Base-by-base conservation (phyloP, 2,797 vertebrate species). In the Oreonectes daqikongensis region DNA sequence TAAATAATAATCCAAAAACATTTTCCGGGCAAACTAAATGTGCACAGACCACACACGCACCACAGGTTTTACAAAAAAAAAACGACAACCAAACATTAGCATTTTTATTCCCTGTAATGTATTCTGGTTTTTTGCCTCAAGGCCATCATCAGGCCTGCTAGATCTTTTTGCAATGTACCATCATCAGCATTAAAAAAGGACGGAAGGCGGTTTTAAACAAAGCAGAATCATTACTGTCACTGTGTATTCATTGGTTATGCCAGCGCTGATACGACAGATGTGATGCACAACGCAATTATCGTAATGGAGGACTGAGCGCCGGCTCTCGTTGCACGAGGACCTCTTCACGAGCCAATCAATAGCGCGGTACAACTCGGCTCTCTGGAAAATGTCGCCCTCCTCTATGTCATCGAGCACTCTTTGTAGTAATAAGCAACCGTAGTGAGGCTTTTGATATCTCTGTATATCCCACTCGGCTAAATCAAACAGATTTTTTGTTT, bases 321-420 rank as follows among this genome's bases (percentile, higher is more conserved):
- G 87, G 83, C 89, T 87, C 91, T 90, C 88, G 85, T 90, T 88
- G 88, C 90, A 89, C 88, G 90, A 92, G 90, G 88, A 91, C 90
- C 92, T 90, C 91, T 92, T 91, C 85, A 89, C 84, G 84, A 83
- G 75, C 88, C 89, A 92, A 93, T 93, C 91, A 92, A 92, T 92
- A 92, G 86, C 83, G 70, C 82, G 80, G 85, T 81, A 81, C 71
- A 83, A 85, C 86, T 79, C 84, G 69, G 83, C 86, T 85, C 87
- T 75, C 86, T 81, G 77, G 82, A 90, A 89, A 89, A 87, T 88
- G 83, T 79, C 63, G 11, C 64, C 88, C 89, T 89, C 87, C 87
- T 88, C 88, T 83, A 82, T 78, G 81, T 85, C 84, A 88, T 90
- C 75, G 74, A 90, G 88, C 84, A 12, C 87, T 90, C 86, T 91